Base-by-base conservation (phyloP, 1,140 invertebrate species). In the Planococcus citri region DNA sequence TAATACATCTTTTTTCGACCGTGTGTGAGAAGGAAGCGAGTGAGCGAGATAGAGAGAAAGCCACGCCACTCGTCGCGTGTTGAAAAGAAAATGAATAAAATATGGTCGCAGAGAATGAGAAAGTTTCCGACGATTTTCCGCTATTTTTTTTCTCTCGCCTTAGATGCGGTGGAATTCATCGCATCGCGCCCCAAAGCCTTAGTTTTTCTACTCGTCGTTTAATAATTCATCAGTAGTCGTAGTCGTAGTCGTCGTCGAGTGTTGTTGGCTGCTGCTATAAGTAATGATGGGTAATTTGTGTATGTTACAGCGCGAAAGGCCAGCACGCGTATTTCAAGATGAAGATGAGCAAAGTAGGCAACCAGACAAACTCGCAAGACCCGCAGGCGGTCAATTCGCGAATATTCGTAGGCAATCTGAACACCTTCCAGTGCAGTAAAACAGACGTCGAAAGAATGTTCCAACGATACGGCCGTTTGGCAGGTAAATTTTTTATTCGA, bases 401-500 rank as follows among this genome's bases (percentile, higher is more conserved):
- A 69, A 86, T 93, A 72, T 94, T 94, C 80, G 90, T 94, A 69
- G 91, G 91, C 72, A 93, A 93, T 81, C 83, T 94, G 75, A 94
- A 94, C 82, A 94, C 91, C 74, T 90, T 92, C 81, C 88, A 90
- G 77, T 88, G 91, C 76, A 89, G 85, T 75, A 93, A 93, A 81
- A 91, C 90, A 73, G 90, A 92, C 80, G 88, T 94, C 64, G 90
- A 92, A 76, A 82, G 86, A 73, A 91, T 93, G 84, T 94, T 94
- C 79, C 87, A 89, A 75, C 82, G 88, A 74, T 94, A 93, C 78
- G 91, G 91, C 51, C 81, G 88, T 70, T 83, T 94, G 70, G 88
- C 88, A 73, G 91, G 88, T 89, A 78, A 81, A 78, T 75, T 22
- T 51, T 68, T 41, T 68, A 64, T 64, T n/a, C 20, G 60, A 25